phyloP scores from a whole-genome alignment of 2,113 vertebrate species.

The Nesogale talazaci region DNA sequence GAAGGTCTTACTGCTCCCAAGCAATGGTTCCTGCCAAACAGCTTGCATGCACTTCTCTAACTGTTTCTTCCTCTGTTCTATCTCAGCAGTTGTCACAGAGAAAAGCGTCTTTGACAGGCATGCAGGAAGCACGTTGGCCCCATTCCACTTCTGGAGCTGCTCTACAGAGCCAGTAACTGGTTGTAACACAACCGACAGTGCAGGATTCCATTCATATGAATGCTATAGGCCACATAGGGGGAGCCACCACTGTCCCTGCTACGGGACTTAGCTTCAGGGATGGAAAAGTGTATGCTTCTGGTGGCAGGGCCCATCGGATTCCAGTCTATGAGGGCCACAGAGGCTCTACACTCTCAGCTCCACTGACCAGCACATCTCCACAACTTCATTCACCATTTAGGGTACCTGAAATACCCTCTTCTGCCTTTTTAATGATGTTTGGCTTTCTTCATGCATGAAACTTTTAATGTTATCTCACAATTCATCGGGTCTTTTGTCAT shows the following conservation, averaged over 20 bases:
- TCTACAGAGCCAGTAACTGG: constrained; percentile 98
- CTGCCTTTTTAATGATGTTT: no score
- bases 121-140: constrained; percentile 93
- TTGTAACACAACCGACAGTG: constrained; percentile 99
- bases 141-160: constrained; percentile 85
- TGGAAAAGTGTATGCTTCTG: constrained; percentile 95
- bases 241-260: constrained; percentile 93
- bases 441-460: no score
- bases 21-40: constrained; percentile 94
- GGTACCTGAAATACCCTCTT: no score
- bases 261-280: constrained; percentile 96
- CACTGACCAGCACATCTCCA: constrained; percentile 64
- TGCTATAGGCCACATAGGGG: constrained; percentile 97
- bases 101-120: constrained; percentile 99
- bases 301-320: constrained; percentile 53
- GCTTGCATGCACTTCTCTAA: constrained; percentile 99
- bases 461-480: no score
- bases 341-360: constrained; percentile 69
- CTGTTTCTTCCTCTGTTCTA: constrained; percentile 97
- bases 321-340: constrained; percentile 54
- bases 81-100: constrained; percentile 95
- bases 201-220: constrained; percentile 97
- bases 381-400: constrained; percentile 71
- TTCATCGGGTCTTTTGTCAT: no score
- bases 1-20: constrained; percentile 95